Evolutionary conservation across 2,797 vertebrate genomes (phyloP), one percentile per base, ranked within the genome.

Genomic region (Perodicticus potto): DNA sequence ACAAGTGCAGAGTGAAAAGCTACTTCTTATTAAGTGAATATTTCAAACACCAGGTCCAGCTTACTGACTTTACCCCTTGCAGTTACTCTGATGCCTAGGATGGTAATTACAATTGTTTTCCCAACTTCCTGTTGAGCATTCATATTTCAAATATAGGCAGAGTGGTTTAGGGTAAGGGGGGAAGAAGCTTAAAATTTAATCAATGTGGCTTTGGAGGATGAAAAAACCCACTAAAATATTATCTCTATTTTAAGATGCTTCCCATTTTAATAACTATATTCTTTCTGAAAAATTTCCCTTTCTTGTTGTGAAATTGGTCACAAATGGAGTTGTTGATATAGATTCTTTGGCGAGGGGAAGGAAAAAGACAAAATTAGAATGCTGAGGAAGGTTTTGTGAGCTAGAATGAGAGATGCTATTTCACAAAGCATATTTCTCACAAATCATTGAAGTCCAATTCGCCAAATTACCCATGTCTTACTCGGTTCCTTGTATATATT

Each of bases 1-100:
- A 97, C 89, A 94, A 95, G 95, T 97, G 83, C 90, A 94, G 95
- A 77, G 76, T 74, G 37, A 73, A 91, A 63, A 97, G 85, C 91
- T 91, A 29, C 96, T 96, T 95, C 95, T 82, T 97, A 85, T 67
- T 86, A 88, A 0, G 65, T 2, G 3, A 45, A 3, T 81, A 17
- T 87, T 83, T 34, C 67, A 73, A n/a, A 74, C 1, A 25, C 53
- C 76, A 70, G 76, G 53, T 93, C 23, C 72, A 45, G 69, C 34
- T 81, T 76, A 20, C 40, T 61, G 86, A 49, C 65, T 72, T 61
- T 29, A 11, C 59, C 16, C 85, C 55, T 67, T 29, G 63, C 11
- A 74, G 91, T 83, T 84, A 14, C 43, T 59, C 45, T 22, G 74
- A 88, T 61, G 73, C 49, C 81, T 37, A 10, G 8, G 23, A 23